These are phyloP conservation scores for Fukomys damarensis DNA, from an alignment of 2,113 vertebrate species.

Conservation along the genomic window DNA sequence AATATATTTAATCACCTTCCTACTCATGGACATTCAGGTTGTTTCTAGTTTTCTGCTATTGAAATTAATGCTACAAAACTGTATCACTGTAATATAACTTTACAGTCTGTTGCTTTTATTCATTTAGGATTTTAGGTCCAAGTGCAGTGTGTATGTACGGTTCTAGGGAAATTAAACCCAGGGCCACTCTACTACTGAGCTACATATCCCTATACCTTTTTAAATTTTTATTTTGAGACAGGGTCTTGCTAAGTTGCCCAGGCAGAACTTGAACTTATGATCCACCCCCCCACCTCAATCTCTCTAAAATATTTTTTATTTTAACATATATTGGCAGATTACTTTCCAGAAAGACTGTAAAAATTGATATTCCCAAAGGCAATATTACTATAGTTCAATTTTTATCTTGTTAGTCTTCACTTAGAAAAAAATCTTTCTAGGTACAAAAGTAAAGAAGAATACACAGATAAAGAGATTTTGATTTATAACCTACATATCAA, in stretches of 20 bases:
- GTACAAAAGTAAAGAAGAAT: neutral
- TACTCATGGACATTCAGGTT: neutral
- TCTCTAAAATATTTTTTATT: neutral
- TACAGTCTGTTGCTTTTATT: neutral
- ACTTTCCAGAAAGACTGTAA: constrained; percentile 20
- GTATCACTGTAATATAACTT: neutral
- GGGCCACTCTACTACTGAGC: neutral
- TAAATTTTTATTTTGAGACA: neutral
- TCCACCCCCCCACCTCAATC: neutral
- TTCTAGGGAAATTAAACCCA: neutral
- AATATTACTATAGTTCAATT: neutral
- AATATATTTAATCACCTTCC: neutral
- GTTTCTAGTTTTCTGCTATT: constrained; percentile 11
- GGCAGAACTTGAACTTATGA: neutral
- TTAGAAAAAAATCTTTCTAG: neutral
- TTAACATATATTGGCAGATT: neutral
- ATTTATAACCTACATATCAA: neutral
- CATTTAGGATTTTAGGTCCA: neutral
- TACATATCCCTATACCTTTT: neutral
- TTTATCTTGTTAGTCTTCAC: neutral
- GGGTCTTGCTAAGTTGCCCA: neutral
- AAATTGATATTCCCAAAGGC: neutral
- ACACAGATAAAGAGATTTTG: neutral
- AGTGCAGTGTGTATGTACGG: neutral
- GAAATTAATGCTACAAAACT: neutral